phyloP scores from a whole-genome alignment of 2,888 invertebrate genomes.

The Caradrina clavipalpis region DNA sequence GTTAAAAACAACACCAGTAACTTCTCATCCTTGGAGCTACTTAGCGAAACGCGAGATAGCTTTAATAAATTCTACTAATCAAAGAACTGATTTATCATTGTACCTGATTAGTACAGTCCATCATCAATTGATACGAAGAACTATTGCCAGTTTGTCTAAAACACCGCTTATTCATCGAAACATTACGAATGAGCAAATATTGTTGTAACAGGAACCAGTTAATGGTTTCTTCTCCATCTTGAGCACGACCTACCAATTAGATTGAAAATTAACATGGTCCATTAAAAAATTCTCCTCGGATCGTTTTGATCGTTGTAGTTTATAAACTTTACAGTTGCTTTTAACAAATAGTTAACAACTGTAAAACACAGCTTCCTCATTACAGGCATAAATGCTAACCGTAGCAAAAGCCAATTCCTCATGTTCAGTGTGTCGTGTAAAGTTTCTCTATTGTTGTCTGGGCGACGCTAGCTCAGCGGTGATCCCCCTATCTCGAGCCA shows the following conservation, averaged over 20 bases:
- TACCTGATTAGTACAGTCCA: neutral
- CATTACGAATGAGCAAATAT: constrained; percentile 31
- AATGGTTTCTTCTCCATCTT: constrained; percentile 25
- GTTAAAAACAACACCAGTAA: constrained; percentile 37
- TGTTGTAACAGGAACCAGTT: constrained; percentile 25
- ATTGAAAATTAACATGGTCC: constrained; percentile 30
- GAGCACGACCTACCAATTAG: constrained; percentile 38
- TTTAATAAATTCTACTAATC: constrained; percentile 18
- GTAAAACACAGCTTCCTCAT: constrained; percentile 41
- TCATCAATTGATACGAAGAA: neutral
- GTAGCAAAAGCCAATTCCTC: constrained; percentile 62
- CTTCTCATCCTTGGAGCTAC: constrained; percentile 16
- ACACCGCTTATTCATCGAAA: constrained; percentile 17
- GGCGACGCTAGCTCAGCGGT: constrained; percentile 59
- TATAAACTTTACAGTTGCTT: constrained; percentile 26
- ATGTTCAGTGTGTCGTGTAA: constrained; percentile 65
- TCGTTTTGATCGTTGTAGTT: constrained; percentile 35
- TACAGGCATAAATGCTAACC: constrained; percentile 42
- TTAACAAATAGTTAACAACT: constrained; percentile 26
- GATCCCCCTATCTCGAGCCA: constrained; percentile 66
- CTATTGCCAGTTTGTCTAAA: constrained; percentile 2
- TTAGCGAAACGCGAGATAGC: constrained; percentile 9
- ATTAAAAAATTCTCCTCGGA: constrained; percentile 31
- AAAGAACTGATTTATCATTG: constrained; percentile 7
- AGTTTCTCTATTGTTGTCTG: constrained; percentile 71